Evolutionary conservation across 2,888 invertebrate genomes (phyloP), one percentile per base, ranked within the genome.

Genomic region (Heterodera filipjevi): DNA sequence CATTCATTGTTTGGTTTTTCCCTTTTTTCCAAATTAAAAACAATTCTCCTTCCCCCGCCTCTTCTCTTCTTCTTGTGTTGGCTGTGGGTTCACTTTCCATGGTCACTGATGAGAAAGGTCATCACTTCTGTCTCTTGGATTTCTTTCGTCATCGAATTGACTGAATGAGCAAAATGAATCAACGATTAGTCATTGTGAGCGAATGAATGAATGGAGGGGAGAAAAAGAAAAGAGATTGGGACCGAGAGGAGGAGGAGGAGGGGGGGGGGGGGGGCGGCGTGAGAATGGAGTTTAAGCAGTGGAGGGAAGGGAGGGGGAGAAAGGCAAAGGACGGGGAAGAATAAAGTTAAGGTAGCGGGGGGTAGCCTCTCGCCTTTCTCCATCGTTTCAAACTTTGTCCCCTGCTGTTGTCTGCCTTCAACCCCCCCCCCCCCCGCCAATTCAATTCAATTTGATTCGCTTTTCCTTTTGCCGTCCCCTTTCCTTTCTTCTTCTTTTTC

Each of bases 361-460:
- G 14, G 27, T 59, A 6, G 8, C 27, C 10, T n/a, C 27, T 12
- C n/a, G 6, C 27, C 59, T n/a, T 27, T 3, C 59, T 59, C n/a
- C 5, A 2, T 10, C 59, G 27, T 27, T 59, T 8, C n/a, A 27
- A 8, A 59, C 59, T 59, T 59, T 59, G 59, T 59, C 27, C 27
- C 22, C 22, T 12, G 53, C 22, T 19, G n/a, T n/a, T n/a, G n/a
- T n/a, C n/a, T n/a, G n/a, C 53, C 53, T 5, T 19, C 22, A 5
- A 16, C 22, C 53, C 53, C 53, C 2, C 22, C 19, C 53, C 12
- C 19, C 19, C 5, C 6, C 5, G 3, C 27, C 59, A 1, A 59
- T 59, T n/a, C 59, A 59, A 59, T 59, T 59, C 27, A n/a, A 59
- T 59, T 59, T 59, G 59, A 59, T 59, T 59, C n/a, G 10, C n/a